phyloP scores from a whole-genome alignment of 2,888 invertebrate species.

The Chironomus tentans region DNA sequence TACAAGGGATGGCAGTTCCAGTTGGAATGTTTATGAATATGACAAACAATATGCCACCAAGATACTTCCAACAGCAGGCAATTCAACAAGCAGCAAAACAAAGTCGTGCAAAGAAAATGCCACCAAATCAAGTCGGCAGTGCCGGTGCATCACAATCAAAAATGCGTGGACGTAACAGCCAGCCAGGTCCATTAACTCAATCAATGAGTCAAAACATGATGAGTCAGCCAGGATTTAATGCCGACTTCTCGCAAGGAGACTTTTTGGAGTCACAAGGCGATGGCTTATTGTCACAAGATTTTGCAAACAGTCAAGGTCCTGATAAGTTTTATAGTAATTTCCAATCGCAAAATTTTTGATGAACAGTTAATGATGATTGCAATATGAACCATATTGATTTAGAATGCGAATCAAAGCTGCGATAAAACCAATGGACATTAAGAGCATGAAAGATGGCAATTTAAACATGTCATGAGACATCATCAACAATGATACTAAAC shows the following conservation, averaged over 20 bases:
- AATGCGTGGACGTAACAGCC: constrained; percentile 44
- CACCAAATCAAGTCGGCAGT: constrained; percentile 31
- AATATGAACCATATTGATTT: too few species aligned
- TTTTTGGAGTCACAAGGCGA: constrained; percentile 70
- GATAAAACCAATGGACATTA: too few species aligned
- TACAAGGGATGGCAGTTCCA: constrained; percentile 81
- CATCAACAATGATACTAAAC: too few species aligned
- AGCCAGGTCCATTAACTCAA: constrained; percentile 59
- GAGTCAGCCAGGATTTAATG: constrained; percentile 57
- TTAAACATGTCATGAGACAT: too few species aligned
- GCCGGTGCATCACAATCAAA: constrained; percentile 32
- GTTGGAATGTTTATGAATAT: constrained; percentile 92
- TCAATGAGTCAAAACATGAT: constrained; percentile 65
- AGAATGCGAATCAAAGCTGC: too few species aligned
- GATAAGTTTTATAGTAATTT: constrained; percentile 21
- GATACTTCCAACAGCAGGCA: constrained; percentile 54
- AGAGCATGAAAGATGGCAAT: too few species aligned
- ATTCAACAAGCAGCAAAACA: constrained; percentile 39
- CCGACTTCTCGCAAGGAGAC: constrained; percentile 40
- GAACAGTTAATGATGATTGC: background rate
- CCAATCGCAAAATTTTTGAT: constrained; percentile 23
- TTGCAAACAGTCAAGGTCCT: constrained; percentile 17
- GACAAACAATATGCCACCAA: constrained; percentile 63
- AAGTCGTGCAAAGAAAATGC: constrained; percentile 40
- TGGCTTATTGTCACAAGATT: constrained; percentile 84